Evolutionary conservation across 2,888 invertebrate genomes (phyloP).

Genomic region (Vandiemenella viatica): DNA sequence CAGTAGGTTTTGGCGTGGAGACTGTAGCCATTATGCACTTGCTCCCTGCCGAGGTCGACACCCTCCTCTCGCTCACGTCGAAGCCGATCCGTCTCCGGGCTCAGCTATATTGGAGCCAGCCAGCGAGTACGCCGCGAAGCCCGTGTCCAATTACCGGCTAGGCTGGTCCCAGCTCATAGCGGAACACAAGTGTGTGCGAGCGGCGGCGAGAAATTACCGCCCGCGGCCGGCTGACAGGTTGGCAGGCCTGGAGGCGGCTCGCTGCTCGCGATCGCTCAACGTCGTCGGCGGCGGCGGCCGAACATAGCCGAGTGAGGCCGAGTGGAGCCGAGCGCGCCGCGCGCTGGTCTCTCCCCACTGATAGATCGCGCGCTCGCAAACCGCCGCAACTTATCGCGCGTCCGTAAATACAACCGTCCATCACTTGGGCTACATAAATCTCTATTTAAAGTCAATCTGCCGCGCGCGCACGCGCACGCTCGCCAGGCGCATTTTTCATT

Average conservation of each 20-base stretch:
- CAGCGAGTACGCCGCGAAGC: too few species aligned
- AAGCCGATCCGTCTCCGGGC: too few species aligned
- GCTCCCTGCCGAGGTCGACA: too few species aligned
- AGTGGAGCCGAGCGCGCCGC: too few species aligned
- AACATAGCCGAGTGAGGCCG: too few species aligned
- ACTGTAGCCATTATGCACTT: too few species aligned
- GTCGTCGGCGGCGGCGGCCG: background rate
- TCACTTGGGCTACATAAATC: background rate
- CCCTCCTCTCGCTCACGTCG: too few species aligned
- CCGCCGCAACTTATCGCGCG: background rate
- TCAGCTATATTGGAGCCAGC: too few species aligned
- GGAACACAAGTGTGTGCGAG: too few species aligned
- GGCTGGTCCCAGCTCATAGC: background rate
- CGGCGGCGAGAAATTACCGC: background rate
- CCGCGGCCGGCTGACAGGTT: background rate
- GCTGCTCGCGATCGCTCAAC: background rate
- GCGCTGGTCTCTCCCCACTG: too few species aligned
- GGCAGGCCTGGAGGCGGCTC: background rate
- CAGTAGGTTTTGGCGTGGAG: too few species aligned
- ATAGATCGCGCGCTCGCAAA: background rate
- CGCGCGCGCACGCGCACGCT: background rate
- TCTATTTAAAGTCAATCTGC: background rate
- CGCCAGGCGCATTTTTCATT: background rate
- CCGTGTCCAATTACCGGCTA: background rate
- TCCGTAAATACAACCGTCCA: background rate